phyloP scores from a whole-genome alignment of 2,888 invertebrate species.

The Pammene aurita region DNA sequence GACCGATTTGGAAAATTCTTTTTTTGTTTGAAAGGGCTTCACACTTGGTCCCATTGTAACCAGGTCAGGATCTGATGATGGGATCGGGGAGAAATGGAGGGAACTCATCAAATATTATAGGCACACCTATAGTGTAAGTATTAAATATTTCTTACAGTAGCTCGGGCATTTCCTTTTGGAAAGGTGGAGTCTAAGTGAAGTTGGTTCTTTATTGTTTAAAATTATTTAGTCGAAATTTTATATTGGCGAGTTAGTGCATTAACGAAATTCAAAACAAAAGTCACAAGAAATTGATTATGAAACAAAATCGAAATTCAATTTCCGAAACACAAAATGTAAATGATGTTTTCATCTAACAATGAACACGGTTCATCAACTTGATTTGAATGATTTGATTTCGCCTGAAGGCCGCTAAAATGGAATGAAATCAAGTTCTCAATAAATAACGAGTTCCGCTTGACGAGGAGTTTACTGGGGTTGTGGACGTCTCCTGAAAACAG shows the following conservation, averaged over 20 bases:
- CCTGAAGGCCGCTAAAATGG: conserved; percentile 19
- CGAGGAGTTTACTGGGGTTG: conserved; percentile 3
- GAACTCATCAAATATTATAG: no score
- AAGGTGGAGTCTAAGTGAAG: no score
- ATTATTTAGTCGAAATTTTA: no score
- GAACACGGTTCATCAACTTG: conserved; percentile 34
- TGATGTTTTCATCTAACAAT: conserved; percentile 22
- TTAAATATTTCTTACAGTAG: no score
- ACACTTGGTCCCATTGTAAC: no score
- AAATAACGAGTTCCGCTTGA: conserved; percentile 33
- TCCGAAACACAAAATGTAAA: conserved; percentile 12
- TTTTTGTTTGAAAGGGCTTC: no score
- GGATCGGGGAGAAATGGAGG: no score
- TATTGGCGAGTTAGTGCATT: background rate
- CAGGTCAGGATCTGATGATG: no score
- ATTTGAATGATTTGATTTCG: conserved; percentile 38
- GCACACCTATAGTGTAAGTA: no score
- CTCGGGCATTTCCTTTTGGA: no score
- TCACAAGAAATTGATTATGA: background rate
- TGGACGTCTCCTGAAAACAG: conserved; percentile 6
- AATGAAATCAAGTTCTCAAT: conserved; percentile 38
- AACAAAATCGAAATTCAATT: conserved; percentile 11
- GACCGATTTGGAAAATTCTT: no score
- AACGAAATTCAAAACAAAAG: background rate
- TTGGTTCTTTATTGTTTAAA: no score